Evolutionary conservation across 1,140 invertebrate species (phyloP), one percentile per base, ranked within the genome.

Genomic region (Drosophila kikkawai): DNA sequence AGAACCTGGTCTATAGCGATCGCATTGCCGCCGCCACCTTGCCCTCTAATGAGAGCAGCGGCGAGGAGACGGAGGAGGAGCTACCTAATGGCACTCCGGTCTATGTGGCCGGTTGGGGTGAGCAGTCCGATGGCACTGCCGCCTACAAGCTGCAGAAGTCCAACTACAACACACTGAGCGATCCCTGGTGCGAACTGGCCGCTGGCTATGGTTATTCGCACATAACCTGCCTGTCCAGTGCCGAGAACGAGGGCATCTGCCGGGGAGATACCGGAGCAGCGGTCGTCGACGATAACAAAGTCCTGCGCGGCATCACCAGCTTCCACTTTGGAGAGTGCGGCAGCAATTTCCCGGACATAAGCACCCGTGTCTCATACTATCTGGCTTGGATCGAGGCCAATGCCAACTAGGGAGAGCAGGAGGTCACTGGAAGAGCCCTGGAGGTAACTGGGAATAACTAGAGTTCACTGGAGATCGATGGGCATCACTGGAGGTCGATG

Each of bases 11-110:
- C 17, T 93, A 91, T 22, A 76, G 6, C 7, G 51, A 85, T 0
- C 92, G 84, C 29, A 84, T 94, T 7, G 82, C 91, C 17, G 76
- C 75, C 6, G 84, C 93, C 9, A 12, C 37, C 0, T 44, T 93
- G 59, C 83, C 88, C 29, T n/a, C 8, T 4, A 11, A 0, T 8
- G 39, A 48, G 8, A 66, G 19, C 5, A 42, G 37, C 15, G 36
- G 26, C 17, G 57, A 44, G 39, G 63, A 47, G 7, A 3, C 48
- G 1, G 56, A 68, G 11, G 73, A 53, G 6, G 63, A 70, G 17
- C 69, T 91, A 7, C 69, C 68, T 7, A 80, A 90, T 17, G 80
- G 77, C 2, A 85, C 78, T 1, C 71, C 85, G 1, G 88, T 92
- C 11, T 68, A 74, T 51, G 74, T 80, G 8, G 51, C 80, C 36